Conservation (phyloP, 2,797 vertebrate genomes). For the Prionace glauca region DNA sequence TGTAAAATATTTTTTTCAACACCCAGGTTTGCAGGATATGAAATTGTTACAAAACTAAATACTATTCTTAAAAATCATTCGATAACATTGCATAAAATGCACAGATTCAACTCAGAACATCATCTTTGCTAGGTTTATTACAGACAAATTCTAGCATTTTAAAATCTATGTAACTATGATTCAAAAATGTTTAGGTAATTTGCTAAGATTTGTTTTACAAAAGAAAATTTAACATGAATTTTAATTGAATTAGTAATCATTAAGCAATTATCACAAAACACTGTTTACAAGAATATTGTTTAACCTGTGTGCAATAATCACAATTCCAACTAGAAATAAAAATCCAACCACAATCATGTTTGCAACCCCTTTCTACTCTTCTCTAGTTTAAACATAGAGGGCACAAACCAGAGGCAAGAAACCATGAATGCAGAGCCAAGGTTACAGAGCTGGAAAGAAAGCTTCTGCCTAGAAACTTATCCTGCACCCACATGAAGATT, state of each 20-base stretch:
- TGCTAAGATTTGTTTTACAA: background rate
- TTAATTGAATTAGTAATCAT: background rate
- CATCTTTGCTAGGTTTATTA: background rate
- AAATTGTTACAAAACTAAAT: background rate
- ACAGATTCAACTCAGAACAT: background rate
- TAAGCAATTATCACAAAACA: background rate
- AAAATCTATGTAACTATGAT: background rate
- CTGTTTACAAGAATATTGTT: background rate
- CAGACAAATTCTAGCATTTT: background rate
- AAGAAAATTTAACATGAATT: background rate
- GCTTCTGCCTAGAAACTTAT: background rate
- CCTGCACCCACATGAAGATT: background rate
- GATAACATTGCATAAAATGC: background rate
- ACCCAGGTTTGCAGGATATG: background rate
- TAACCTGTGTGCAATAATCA: background rate
- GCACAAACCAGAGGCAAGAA: background rate
- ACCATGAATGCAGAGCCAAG: background rate
- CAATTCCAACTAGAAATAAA: background rate
- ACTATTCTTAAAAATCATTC: background rate
- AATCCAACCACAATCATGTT: background rate
- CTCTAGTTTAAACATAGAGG: background rate
- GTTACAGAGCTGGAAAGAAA: background rate
- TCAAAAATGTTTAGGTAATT: background rate
- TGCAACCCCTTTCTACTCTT: background rate
- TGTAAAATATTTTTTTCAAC: background rate